Conservation (phyloP, 2,797 vertebrate genomes). For the Acipenser transmontanus region DNA sequence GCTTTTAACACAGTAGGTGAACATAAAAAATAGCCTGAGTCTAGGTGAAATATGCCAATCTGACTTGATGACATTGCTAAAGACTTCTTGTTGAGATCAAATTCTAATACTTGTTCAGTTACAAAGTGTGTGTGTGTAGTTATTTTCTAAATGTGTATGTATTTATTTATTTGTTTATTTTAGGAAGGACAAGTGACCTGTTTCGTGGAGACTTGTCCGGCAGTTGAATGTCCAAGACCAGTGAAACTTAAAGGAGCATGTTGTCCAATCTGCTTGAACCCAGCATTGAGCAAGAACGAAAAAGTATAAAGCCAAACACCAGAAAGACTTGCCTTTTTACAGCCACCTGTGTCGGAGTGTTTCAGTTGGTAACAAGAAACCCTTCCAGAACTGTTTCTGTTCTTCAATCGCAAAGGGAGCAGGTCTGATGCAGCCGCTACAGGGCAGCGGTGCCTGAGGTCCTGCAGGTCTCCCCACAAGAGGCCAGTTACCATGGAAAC, state of each 20-base stretch:
- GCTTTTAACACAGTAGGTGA: too few species aligned
- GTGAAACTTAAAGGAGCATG: conserved; percentile 72
- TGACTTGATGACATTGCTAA: too few species aligned
- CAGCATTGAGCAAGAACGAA: conserved; percentile 27
- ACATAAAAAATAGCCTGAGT: too few species aligned
- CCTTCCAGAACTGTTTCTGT: too few species aligned
- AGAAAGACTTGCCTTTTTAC: conserved; percentile 34
- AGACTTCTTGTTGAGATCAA: too few species aligned
- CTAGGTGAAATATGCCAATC: too few species aligned
- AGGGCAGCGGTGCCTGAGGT: conserved; percentile 3
- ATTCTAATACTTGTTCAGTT: too few species aligned
- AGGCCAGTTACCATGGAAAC: conserved; percentile 15
- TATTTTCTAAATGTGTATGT: too few species aligned
- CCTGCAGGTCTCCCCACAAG: background rate
- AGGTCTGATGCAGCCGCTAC: conserved; percentile 25
- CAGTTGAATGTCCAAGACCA: conserved; percentile 58
- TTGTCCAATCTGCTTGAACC: conserved; percentile 73
- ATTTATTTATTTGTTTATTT: conserved; percentile 1
- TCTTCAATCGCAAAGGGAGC: too few species aligned
- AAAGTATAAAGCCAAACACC: conserved; percentile 33
- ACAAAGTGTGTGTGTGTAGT: too few species aligned
- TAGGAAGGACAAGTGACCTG: conserved; percentile 88
- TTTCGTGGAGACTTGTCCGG: conserved; percentile 79
- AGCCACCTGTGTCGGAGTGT: conserved; percentile 40
- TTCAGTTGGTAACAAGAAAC: conserved; percentile 26